phyloP scores from a whole-genome alignment of 1,140 invertebrate species.

The Drosophila pallidifrons region DNA sequence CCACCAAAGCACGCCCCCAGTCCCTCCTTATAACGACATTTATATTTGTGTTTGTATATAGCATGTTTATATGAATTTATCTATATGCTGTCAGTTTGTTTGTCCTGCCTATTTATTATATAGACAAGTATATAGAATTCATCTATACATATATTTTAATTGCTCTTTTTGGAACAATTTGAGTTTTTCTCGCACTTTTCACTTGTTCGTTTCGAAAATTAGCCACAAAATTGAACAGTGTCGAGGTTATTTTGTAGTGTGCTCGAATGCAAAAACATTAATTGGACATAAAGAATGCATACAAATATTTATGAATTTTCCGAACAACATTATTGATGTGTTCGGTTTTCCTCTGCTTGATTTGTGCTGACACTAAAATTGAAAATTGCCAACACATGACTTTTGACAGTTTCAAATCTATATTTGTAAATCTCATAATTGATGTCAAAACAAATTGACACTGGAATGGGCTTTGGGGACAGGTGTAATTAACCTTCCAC shows the following conservation, averaged over 20 bases:
- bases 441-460: conserved; percentile 68
- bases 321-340: conserved; percentile 57
- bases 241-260: conserved; percentile 70
- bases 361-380: conserved; percentile 50
- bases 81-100: conserved; percentile 64
- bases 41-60: conserved; percentile 2
- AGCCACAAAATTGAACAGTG: conserved; percentile 51
- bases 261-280: conserved; percentile 57
- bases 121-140: conserved; percentile 30
- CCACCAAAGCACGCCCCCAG: conserved; percentile 12
- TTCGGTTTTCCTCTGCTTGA: conserved; percentile 40
- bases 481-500: conserved; percentile 75
- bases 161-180: conserved; percentile 70
- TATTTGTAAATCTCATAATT: conserved; percentile 48
- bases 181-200: conserved; percentile 41
- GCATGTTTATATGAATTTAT: conserved; percentile 5
- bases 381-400: conserved; percentile 27
- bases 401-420: conserved; percentile 43
- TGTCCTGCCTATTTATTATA: conserved; percentile 66
- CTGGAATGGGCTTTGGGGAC: conserved; percentile 50
- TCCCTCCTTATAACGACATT: conserved; percentile 10
- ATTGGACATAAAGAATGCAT: conserved; percentile 43
- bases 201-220: conserved; percentile 48
- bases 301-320: conserved; percentile 36
- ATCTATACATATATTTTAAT: conserved; percentile 62